phyloP scores from a whole-genome alignment of 2,797 vertebrate genomes.

The Propithecus deckenii region DNA sequence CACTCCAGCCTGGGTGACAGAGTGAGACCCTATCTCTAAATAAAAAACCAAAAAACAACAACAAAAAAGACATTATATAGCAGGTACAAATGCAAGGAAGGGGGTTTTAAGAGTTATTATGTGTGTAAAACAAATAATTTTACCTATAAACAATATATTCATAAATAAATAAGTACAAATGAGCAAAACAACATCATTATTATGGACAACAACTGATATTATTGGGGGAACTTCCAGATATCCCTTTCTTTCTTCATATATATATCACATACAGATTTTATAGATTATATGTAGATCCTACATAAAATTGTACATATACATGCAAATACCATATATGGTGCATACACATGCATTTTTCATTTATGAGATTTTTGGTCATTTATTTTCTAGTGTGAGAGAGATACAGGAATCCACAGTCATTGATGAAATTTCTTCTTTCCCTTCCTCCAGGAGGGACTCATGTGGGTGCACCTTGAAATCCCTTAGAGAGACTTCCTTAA shows the following conservation, averaged over 20 bases:
- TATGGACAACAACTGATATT: not conserved
- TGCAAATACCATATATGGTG: no score
- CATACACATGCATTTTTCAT: not conserved
- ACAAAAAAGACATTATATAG: not conserved
- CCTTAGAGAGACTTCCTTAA: not conserved
- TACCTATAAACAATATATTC: not conserved
- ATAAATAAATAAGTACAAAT: not conserved
- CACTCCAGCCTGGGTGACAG: no score
- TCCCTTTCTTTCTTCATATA: not conserved
- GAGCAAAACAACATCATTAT: not conserved
- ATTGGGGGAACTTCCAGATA: not conserved
- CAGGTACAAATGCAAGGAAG: not conserved
- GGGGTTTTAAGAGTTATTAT: not conserved
- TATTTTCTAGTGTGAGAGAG: not conserved
- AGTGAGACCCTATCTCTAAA: no score
- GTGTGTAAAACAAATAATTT: not conserved
- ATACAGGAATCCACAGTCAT: not conserved
- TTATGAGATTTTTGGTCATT: not conserved
- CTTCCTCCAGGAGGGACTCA: not conserved
- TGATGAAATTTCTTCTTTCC: not conserved
- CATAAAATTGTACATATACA: not conserved
- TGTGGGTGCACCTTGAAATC: not conserved
- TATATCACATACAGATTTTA: not conserved
- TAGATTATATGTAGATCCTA: not conserved
- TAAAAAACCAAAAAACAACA: no score